Percentiles rank a stretch among this genome's conserved stretches.
Evolutionary conservation across 1,140 invertebrate species (phyloP).

Genomic region (Pseudomyrmex flavicornis): DNA sequence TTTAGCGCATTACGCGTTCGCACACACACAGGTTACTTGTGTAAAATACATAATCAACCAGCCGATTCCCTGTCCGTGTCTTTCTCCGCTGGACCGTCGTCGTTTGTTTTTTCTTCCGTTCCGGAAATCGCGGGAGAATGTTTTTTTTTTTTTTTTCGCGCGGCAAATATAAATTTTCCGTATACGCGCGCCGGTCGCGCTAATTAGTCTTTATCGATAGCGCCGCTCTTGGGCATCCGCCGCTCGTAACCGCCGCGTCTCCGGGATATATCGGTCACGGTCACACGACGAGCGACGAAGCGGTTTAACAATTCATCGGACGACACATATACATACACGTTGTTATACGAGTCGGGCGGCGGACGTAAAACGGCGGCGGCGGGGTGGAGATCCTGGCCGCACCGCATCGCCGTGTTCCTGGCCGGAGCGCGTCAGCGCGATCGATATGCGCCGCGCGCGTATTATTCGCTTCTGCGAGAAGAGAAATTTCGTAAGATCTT

Average conservation of each 20-base stretch:
- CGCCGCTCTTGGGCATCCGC: slow-evolving; percentile 16
- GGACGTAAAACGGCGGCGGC: background rate
- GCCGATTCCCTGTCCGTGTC: slow-evolving; percentile 21
- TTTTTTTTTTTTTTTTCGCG: background rate
- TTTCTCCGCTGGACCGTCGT: slow-evolving; percentile 2
- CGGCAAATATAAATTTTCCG: background rate
- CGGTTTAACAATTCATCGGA: slow-evolving; percentile 57
- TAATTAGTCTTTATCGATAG: slow-evolving; percentile 47
- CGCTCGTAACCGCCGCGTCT: slow-evolving; percentile 46
- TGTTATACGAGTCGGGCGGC: background rate
- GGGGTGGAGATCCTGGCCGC: slow-evolving; percentile 28
- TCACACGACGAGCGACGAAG: slow-evolving; percentile 44
- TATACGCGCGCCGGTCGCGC: background rate
- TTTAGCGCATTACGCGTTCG: slow-evolving; percentile 71
- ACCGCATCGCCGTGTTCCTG: slow-evolving; percentile 53
- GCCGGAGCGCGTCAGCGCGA: slow-evolving; percentile 39
- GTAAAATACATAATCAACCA: slow-evolving; percentile 70
- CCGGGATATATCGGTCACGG: slow-evolving; percentile 58
- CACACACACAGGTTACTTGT: slow-evolving; percentile 64
- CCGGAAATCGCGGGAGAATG: background rate
- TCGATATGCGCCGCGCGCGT: slow-evolving; percentile 46
- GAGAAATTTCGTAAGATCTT: slow-evolving; percentile 28
- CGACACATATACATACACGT: background rate
- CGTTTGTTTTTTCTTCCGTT: background rate
- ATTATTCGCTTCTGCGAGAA: slow-evolving; percentile 33